phyloP scores from a whole-genome alignment of 2,888 invertebrate genomes.

The Cantharis lateralis region DNA sequence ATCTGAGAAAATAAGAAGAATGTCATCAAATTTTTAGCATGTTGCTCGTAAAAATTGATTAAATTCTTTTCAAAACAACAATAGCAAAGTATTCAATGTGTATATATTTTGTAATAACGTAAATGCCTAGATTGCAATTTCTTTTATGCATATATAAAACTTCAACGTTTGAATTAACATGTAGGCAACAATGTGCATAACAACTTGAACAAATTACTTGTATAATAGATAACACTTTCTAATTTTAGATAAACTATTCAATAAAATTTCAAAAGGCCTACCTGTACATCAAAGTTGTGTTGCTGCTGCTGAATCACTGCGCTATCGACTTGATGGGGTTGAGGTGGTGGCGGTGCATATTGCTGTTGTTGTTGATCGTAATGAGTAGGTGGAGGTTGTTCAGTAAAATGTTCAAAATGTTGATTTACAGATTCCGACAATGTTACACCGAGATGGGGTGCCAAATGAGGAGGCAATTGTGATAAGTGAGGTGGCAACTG shows the following conservation, averaged over 20 bases:
- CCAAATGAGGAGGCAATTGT: constrained; percentile 56
- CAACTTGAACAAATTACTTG: background rate
- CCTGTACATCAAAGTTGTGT: constrained; percentile 82
- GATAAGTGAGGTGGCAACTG: constrained; percentile 57
- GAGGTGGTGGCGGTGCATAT: constrained; percentile 50
- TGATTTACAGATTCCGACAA: constrained; percentile 56
- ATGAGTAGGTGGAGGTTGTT: constrained; percentile 37
- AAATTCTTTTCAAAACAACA: background rate
- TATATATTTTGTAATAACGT: background rate
- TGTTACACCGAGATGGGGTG: constrained; percentile 56
- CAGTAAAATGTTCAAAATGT: constrained; percentile 54
- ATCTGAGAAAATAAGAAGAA: background rate
- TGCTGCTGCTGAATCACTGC: constrained; percentile 62
- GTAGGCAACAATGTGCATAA: background rate
- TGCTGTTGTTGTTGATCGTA: constrained; percentile 41
- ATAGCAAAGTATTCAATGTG: background rate
- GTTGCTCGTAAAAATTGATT: background rate
- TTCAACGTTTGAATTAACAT: background rate
- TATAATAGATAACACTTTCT: background rate
- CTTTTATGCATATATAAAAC: background rate
- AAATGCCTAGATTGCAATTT: background rate
- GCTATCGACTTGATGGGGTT: constrained; percentile 54
- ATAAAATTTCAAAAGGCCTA: constrained; percentile 50
- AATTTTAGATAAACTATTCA: background rate
- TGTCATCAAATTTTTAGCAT: background rate